Evolutionary conservation across 2,113 vertebrate genomes (phyloP).

Genomic region (Clarias batrachus): DNA sequence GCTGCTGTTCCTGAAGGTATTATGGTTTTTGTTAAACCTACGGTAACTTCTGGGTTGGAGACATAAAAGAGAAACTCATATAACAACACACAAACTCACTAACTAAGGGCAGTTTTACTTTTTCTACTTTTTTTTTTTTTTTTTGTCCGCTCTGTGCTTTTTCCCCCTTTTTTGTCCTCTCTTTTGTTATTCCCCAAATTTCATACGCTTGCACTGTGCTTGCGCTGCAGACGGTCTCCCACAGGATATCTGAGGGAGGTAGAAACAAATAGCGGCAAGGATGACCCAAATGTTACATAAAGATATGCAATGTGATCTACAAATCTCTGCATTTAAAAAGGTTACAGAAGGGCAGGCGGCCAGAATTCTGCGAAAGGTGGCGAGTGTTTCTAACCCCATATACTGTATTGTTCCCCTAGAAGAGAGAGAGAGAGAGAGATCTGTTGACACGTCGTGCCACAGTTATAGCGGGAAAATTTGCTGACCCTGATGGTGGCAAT

Average conservation of each 20-base stretch:
- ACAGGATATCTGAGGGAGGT: conserved; percentile 47
- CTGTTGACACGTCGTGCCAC: conserved; percentile 34
- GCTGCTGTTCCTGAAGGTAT: background rate
- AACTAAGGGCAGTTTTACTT: background rate
- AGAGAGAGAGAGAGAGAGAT: background rate
- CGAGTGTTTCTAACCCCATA: conserved; percentile 15
- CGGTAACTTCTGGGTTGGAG: background rate
- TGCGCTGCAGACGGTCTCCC: conserved; percentile 47
- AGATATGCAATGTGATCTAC: conserved; percentile 38
- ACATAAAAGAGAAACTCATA: background rate
- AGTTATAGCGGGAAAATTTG: conserved; percentile 39
- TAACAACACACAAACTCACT: background rate
- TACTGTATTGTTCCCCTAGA: background rate
- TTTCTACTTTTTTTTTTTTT: background rate
- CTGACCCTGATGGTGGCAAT: conserved; percentile 51
- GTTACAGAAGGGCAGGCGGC: conserved; percentile 41
- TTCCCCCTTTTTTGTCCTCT: conserved; percentile 32
- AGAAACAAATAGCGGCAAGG: conserved; percentile 48
- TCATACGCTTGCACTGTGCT: conserved; percentile 39
- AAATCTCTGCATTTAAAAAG: conserved; percentile 46
- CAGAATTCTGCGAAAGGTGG: conserved; percentile 6
- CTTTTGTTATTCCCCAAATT: conserved; percentile 36
- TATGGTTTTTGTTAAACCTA: background rate
- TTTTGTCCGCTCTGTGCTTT: conserved; percentile 1
- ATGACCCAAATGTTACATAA: conserved; percentile 52